Base-by-base conservation (phyloP, 2,888 invertebrate genomes). In the Agrypnus murinus region DNA sequence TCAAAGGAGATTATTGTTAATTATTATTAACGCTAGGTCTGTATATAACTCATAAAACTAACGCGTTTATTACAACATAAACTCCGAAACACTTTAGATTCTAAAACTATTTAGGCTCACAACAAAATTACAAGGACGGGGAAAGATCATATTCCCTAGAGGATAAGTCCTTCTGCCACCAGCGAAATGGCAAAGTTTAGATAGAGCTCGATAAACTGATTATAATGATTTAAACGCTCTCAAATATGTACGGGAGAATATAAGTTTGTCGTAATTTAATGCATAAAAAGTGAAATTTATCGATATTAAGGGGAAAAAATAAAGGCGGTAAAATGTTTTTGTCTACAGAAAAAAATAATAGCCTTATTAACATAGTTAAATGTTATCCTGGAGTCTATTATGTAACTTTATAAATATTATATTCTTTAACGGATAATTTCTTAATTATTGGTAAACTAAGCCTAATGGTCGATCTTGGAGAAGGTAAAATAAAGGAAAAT, bases 171-270 rank as follows among this genome's bases (percentile, higher is more conserved):
- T 66, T 64, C 55, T 66, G 71, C 69, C 78, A 79, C 78, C 75
- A 78, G 79, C 80, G 80, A 82, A 81, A 82, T 81, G 78, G 79
- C 80, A 80, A 83, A 83, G 81, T 83, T 83, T 81, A 82, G 82
- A 82, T 83, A 81, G 80, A 82, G 80, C 80, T 77, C 80, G 82
- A 84, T 84, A 84, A 83, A 83, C 81, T 81, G 82, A 83, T 83
- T 83, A 83, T 77, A 79, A 82, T 83, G 83, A 84, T 84, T 83
- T 83, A 84, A 74, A 72, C 77, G 79, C 80, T 80, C 81, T 80
- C 80, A 78, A 82, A 82, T 81, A 82, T 81, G 82, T 82, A 72
- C 67, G 62, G 40, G 36, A 57, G 45, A 65, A 46, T 62, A 48
- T 45, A 62, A 62, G 48, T 62, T 62, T 36, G 15, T 19, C 10